phyloP scores from a whole-genome alignment of 2,797 vertebrate species.

The Arctocebus calabarensis region DNA sequence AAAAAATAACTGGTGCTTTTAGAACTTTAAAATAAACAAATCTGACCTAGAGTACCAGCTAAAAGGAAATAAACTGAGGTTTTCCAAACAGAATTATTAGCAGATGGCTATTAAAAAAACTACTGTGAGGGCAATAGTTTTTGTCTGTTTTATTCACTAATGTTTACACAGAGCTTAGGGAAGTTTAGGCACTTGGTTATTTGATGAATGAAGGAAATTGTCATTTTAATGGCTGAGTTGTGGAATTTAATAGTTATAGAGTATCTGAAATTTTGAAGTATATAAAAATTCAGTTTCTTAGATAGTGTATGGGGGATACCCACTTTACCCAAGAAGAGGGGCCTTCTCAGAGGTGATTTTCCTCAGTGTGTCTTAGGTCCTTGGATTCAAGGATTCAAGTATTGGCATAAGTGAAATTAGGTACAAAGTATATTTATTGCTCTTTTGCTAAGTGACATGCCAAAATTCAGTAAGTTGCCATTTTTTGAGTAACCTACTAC shows the following conservation, averaged over 20 bases:
- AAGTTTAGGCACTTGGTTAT: rapidly evolving
- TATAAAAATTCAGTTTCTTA: background rate
- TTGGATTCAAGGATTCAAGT: background rate
- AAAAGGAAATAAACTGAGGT: too few relatives aligned
- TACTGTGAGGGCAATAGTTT: background rate
- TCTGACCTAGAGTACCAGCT: too few relatives aligned
- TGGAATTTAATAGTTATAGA: too few relatives aligned
- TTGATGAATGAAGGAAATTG: background rate
- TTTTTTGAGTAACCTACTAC: background rate
- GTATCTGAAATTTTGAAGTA: background rate
- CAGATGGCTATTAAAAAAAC: background rate
- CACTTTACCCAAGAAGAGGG: background rate
- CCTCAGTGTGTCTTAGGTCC: rapidly evolving
- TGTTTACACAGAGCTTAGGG: background rate
- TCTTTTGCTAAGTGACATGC: background rate
- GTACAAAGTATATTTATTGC: rapidly evolving
- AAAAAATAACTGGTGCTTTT: background rate
- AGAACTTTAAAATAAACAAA: background rate
- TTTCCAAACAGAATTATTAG: background rate
- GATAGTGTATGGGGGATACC: background rate
- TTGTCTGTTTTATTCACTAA: background rate
- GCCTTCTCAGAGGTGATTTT: background rate
- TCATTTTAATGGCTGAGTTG: background rate
- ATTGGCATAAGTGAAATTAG: background rate
- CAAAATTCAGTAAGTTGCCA: background rate